Base-by-base conservation (phyloP, 1,140 invertebrate species). In the Ectropis grisescens region DNA sequence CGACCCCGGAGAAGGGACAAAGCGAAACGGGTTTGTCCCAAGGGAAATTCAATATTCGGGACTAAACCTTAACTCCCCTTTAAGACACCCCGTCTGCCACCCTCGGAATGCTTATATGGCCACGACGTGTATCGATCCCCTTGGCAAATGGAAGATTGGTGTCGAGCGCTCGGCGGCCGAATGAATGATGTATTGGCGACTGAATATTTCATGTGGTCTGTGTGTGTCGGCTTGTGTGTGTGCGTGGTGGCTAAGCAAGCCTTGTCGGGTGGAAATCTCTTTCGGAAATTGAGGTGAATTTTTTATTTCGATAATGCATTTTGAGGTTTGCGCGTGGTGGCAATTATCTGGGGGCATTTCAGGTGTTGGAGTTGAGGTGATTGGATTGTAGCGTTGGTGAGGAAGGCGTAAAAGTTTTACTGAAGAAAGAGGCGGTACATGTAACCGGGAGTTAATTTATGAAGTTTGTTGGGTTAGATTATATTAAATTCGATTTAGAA, bases 1-100 rank as follows among this genome's bases (percentile, higher is more conserved):
- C 68, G 69, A 71, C 72, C 70, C 68, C 64, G 62, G 59, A 51
- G 53, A 75, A 81, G 71, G 76, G 76, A 78, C 72, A 76, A 81
- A 72, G 72, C 60, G 72, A 81, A 81, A 78, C 76, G 72, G 72
- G 76, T 81, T 81, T 81, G 72, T 78, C 76, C 76, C 72, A 72
- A 68, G 76, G 76, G 76, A 81, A 81, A 81, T 81, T 81, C 76
- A 81, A 81, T 81, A 81, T 81, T 81, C 75, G 75, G 75, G 75
- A 78, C 76, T 81, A 81, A 81, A 81, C 70, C 76, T 78, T 78
- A 78, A 70, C 76, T 69, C 72, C 76, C 43, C 75, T 61, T 67
- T 68, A 72, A 75, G 68, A 65, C 67, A 60, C 71, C 75, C 75
- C 64, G 67, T 70, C 70, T 72, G 55, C 70, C 71, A 45, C 66